A percentile compares a stretch with the other conserved stretches of the same genome.
Evolutionary conservation across 2,113 vertebrate species (phyloP).

Genomic region (Silurus glanis): DNA sequence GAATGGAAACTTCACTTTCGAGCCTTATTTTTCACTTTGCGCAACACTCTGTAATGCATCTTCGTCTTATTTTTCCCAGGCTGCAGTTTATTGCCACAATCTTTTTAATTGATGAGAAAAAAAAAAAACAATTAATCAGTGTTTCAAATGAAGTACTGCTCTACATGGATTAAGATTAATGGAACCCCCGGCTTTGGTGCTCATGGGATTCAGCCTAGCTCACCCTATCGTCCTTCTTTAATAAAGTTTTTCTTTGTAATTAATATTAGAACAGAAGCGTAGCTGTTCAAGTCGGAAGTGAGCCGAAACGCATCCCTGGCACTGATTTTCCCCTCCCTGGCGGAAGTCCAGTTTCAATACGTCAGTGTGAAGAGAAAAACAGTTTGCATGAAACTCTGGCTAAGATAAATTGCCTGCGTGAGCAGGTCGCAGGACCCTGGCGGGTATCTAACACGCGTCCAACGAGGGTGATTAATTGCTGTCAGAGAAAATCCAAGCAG

Average conservation of each 20-base stretch:
- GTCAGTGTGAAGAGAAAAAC: constrained; percentile 45
- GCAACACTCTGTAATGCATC: neutral
- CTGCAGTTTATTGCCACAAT: neutral
- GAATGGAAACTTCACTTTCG: neutral
- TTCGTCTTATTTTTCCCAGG: neutral
- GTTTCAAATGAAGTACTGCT: constrained; percentile 35
- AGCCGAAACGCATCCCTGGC: constrained; percentile 25
- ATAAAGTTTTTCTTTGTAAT: constrained; percentile 31
- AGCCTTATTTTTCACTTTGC: neutral
- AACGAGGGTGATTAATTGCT: constrained; percentile 75
- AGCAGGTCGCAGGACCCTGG: constrained; percentile 64
- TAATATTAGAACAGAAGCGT: constrained; percentile 34
- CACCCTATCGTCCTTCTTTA: constrained; percentile 5
- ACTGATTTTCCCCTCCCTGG: constrained; percentile 30
- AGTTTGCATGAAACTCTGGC: constrained; percentile 63
- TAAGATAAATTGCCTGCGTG: constrained; percentile 75
- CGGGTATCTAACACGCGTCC: constrained; percentile 59
- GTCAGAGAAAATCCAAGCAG: constrained; percentile 68
- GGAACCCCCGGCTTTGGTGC: constrained; percentile 16
- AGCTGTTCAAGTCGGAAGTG: constrained; percentile 2
- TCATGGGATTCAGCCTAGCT: constrained; percentile 8
- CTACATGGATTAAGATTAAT: constrained; percentile 37
- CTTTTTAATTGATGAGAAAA: neutral
- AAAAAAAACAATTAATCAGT: constrained; percentile 30
- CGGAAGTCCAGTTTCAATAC: constrained; percentile 63